Evolutionary conservation across 2,797 vertebrate genomes (phyloP).

Genomic region (Arnoldichthys spilopterus): DNA sequence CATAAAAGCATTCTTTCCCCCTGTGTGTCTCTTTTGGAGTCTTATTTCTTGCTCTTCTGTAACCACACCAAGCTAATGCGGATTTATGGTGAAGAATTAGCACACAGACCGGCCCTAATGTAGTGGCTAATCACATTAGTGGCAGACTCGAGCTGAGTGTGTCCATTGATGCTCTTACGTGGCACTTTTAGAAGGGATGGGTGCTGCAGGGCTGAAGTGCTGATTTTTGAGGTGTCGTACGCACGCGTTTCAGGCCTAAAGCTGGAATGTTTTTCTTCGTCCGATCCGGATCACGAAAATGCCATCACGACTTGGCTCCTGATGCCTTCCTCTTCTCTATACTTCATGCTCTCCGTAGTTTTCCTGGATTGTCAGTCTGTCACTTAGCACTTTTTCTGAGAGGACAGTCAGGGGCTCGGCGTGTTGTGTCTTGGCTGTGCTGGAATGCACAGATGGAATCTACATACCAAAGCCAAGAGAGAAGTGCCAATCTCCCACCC

Average conservation of each 20-base stretch:
- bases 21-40: not conserved
- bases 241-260: not conserved
- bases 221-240: not conserved
- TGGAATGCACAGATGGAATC: conserved; percentile 29
- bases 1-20: not conserved
- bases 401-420: not conserved
- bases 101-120: conserved; percentile 32
- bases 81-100: conserved; percentile 53
- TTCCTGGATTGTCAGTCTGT: not conserved
- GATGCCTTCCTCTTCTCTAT: not conserved
- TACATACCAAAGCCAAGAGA: conserved; percentile 7
- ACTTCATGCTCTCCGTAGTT: not conserved
- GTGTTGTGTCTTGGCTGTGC: conserved; percentile 5
- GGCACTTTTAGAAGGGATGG: not conserved
- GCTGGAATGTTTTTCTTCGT: too few relatives aligned
- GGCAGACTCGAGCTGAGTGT: conserved; percentile 8
- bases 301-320: not conserved
- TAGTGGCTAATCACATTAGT: conserved; percentile 46
- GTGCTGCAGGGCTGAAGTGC: not conserved
- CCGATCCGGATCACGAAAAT: not conserved
- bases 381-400: not conserved
- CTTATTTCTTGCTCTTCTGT: not conserved
- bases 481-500: conserved; percentile 2
- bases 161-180: not conserved
- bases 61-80: conserved; percentile 40